These are phyloP conservation scores for Bovichtus diacanthus DNA, from an alignment of 2,797 vertebrate species.

Conservation along the genomic window DNA sequence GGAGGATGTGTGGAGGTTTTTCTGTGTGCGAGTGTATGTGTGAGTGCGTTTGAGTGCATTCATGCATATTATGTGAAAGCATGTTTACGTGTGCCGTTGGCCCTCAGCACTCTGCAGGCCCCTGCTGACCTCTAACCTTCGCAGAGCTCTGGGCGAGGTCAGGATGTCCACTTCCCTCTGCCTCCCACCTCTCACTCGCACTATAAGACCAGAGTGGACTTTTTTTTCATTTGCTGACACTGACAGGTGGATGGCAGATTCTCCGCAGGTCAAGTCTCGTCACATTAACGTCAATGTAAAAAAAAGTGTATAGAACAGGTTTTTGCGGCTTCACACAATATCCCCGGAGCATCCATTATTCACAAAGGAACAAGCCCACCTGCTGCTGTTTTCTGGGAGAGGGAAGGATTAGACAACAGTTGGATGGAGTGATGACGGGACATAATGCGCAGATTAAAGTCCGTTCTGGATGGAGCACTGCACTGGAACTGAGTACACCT, in stretches of 20 bases:
- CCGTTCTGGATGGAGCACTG: not conserved
- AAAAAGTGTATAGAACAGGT: conserved; percentile 25
- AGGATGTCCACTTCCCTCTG: conserved; percentile 45
- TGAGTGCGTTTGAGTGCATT: not conserved
- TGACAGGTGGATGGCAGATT: conserved; percentile 46
- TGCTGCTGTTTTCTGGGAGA: conserved; percentile 49
- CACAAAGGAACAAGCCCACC: conserved; percentile 63
- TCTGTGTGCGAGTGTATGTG: not conserved
- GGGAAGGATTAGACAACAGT: conserved; percentile 56
- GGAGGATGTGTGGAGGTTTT: not conserved
- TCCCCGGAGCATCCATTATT: conserved; percentile 56
- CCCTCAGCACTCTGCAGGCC: conserved; percentile 18
- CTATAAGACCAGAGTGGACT: conserved; percentile 10
- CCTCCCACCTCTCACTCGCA: conserved; percentile 30
- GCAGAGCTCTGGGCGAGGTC: conserved; percentile 44
- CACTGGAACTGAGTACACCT: conserved; percentile 15
- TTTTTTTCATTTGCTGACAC: conserved; percentile 31
- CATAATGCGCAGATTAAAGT: conserved; percentile 36
- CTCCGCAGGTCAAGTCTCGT: conserved; percentile 47
- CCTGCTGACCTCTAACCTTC: conserved; percentile 50
- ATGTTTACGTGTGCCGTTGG: conserved; percentile 14
- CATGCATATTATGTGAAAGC: conserved; percentile 27
- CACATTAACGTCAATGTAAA: conserved; percentile 37
- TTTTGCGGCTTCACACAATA: conserved; percentile 18
- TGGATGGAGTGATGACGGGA: conserved; percentile 43